Base-by-base conservation (phyloP, 2,888 invertebrate genomes). In the Ectemnius lituratus region DNA sequence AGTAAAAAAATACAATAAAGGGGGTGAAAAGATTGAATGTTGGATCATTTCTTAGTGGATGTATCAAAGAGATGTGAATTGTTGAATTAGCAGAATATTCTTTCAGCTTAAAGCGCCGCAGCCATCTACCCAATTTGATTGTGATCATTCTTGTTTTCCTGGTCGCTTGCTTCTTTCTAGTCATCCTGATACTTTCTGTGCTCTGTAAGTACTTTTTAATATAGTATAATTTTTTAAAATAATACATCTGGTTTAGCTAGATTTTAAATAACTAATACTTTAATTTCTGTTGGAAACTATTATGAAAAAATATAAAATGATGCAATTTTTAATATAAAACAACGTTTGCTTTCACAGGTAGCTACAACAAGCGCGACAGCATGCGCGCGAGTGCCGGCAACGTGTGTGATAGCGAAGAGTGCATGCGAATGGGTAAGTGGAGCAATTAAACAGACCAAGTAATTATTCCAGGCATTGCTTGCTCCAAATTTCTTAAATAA, bases 401-500 rank as follows among this genome's bases (percentile, higher is more conserved):
- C 46, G 84, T 93, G 46, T 96, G 96, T 84, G 93, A 93, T 66
- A 93, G 92, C 28, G 93, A 93, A 70, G 94, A 95, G 88, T 96
- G 96, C 84, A 91, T 96, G 49, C 93, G 95, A 37, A 86, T 88
- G 81, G 90, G 90, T 90, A 67, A 85, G 85, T 37, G 37, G 8
- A 37, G 11, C 37, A 37, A 52, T 52, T 16, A 16, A 4, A 11
- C 16, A 52, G 4, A 52, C 3, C 14, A 8, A 52, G 52, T 52
- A 52, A 52, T 52, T 52, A 52, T 16, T 52, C 52, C 4, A 23
- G 23, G 23, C 3, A 23, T 3, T 3, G 23, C 23, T 23, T 37
- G 5, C 37, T 37, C 8, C 37, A 37, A 37, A 37, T 37, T 37
- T 11, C 37, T 37, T 37, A 6, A 37, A 37, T 37, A 6, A 37